A percentile compares a stretch with the other conserved stretches of the same genome.
Conservation (phyloP, 2,888 invertebrate species). For the Polylopha cassiicola region DNA sequence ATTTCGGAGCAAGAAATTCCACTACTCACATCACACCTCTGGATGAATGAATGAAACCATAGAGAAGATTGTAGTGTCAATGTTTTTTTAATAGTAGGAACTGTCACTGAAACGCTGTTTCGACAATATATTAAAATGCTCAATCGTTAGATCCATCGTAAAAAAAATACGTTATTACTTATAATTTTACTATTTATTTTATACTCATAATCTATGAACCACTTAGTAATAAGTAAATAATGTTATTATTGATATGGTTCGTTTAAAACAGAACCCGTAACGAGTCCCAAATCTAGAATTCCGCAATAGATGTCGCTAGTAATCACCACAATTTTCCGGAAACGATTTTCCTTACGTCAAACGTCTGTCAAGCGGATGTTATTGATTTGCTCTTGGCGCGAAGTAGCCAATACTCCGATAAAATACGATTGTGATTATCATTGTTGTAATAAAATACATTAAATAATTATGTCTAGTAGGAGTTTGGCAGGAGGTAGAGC, state of each 20-base stretch:
- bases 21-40: conserved; percentile 51
- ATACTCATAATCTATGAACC: too few relatives aligned
- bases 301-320: conserved; percentile 24
- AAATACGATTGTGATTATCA: conserved; percentile 7
- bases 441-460: conserved; percentile 16
- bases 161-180: neutral
- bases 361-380: conserved; percentile 32
- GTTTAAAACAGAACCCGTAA: too few relatives aligned
- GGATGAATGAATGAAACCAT: conserved; percentile 31
- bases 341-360: conserved; percentile 10
- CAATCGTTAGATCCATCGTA: neutral
- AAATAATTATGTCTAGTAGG: conserved; percentile 44
- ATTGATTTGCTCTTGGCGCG: conserved; percentile 51
- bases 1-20: conserved; percentile 40
- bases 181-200: too few relatives aligned
- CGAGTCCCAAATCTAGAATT: conserved; percentile 4
- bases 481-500: conserved; percentile 51
- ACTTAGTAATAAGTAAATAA: too few relatives aligned
- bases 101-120: conserved; percentile 9
- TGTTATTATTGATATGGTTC: too few relatives aligned
- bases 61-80: conserved; percentile 32
- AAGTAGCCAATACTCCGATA: conserved; percentile 26
- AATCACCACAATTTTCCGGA: conserved; percentile 18
- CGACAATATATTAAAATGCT: neutral
- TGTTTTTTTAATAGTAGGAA: conserved; percentile 15